These are phyloP conservation scores for Anaspis maculata DNA, from an alignment of 2,888 invertebrate genomes.

Conservation along the genomic window DNA sequence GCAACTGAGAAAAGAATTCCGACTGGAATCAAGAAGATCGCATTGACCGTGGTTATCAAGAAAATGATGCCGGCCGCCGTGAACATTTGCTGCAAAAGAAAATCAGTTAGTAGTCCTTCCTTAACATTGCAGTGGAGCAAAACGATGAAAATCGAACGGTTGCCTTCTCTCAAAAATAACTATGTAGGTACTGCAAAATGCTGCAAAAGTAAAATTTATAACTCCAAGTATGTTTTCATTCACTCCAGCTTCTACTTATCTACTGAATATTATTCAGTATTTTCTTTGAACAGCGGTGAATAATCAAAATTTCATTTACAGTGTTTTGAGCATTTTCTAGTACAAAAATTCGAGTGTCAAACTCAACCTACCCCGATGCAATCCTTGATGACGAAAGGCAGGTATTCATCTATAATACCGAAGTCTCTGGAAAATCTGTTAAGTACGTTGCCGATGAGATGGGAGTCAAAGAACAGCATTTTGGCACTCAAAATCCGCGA, in stretches of 20 bases:
- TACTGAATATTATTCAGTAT: slow-evolving; percentile 1
- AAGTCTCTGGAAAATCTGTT: slow-evolving; percentile 25
- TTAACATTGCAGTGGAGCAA: too few species aligned
- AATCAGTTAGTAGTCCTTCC: too few species aligned
- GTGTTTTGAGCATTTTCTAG: too few species aligned
- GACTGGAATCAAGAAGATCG: slow-evolving; percentile 18
- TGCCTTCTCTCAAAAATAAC: too few species aligned
- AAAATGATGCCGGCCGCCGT: slow-evolving; percentile 18
- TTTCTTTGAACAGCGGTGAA: too few species aligned
- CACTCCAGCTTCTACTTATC: too few species aligned
- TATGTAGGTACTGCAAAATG: too few species aligned
- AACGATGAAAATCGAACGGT: too few species aligned
- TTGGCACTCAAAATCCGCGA: slow-evolving; percentile 17
- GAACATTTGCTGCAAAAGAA: too few species aligned
- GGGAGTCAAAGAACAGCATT: slow-evolving; percentile 22
- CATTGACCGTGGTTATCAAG: slow-evolving; percentile 18
- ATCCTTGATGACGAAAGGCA: slow-evolving; percentile 23
- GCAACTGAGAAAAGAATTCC: slow-evolving; percentile 12
- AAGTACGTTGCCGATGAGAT: slow-evolving; percentile 24
- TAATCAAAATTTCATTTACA: too few species aligned
- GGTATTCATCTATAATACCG: slow-evolving; percentile 20
- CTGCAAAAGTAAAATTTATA: too few species aligned
- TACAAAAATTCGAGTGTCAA: slow-evolving; percentile 4
- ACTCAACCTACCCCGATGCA: slow-evolving; percentile 20
- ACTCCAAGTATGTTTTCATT: too few species aligned